phyloP scores from a whole-genome alignment of 2,888 invertebrate species.

The Adelphocoris suturalis region DNA sequence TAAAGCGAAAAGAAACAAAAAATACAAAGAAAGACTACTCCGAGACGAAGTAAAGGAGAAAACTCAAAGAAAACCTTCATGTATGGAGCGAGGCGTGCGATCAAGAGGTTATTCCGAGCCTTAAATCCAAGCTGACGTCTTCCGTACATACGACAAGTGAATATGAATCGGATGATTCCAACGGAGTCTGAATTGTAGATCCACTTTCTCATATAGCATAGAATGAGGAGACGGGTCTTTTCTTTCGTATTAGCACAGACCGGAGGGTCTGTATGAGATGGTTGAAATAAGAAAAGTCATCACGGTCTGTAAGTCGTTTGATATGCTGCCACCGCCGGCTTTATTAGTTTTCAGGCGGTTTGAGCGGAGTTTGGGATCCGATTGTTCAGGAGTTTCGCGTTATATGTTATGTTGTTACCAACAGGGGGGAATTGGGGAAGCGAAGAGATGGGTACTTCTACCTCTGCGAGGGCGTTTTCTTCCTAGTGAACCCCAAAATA shows the following conservation, averaged over 20 bases:
- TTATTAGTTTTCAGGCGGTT: background rate
- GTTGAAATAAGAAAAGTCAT: background rate
- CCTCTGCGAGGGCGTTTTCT: too few relatives aligned
- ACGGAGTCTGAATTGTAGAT: slow-evolving; percentile 44
- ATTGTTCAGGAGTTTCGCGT: background rate
- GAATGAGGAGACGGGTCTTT: background rate
- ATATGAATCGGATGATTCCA: slow-evolving; percentile 48
- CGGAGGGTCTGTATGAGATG: background rate
- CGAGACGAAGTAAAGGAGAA: background rate
- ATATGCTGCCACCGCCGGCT: background rate
- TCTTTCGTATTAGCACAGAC: background rate
- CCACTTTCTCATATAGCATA: background rate
- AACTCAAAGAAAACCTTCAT: background rate
- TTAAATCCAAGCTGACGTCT: slow-evolving; percentile 37
- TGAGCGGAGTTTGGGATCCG: background rate
- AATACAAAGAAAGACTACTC: background rate
- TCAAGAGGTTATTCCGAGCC: slow-evolving; percentile 12
- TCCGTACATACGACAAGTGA: slow-evolving; percentile 47
- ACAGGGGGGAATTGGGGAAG: too few relatives aligned
- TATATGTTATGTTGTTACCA: too few relatives aligned
- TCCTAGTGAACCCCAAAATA: too few relatives aligned
- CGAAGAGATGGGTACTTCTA: too few relatives aligned
- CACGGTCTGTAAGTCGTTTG: background rate
- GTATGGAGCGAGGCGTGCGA: background rate
- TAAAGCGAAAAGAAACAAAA: background rate